Conservation (phyloP, 2,797 vertebrate genomes). For the Eulemur albifrons region DNA sequence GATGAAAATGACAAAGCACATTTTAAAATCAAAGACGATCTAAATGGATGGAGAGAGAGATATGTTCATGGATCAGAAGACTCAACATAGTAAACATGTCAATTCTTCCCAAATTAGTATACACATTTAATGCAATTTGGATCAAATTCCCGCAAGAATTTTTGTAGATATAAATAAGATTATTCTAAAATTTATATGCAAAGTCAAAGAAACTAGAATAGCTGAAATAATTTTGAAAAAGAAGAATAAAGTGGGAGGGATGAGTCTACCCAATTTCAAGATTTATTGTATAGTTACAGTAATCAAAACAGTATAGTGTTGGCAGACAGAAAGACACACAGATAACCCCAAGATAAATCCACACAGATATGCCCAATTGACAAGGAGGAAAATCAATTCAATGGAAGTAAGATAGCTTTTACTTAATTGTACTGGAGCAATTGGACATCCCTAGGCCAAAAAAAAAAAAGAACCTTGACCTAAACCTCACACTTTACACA, state of each 20-base stretch:
- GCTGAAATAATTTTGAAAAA: slow-evolving; percentile 37
- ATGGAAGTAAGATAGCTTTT: background rate
- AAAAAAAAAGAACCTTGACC: background rate
- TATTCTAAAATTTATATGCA: background rate
- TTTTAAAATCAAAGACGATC: background rate
- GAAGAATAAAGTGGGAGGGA: background rate
- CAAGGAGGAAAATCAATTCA: background rate
- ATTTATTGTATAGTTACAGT: background rate
- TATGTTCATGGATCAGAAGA: background rate
- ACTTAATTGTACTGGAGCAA: background rate
- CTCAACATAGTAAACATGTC: background rate
- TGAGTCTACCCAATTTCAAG: background rate
- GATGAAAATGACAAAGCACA: background rate
- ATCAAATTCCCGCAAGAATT: background rate
- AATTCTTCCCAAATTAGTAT: background rate
- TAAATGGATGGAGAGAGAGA: background rate
- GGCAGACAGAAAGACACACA: background rate
- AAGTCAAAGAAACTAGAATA: slow-evolving; percentile 15
- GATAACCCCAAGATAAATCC: background rate
- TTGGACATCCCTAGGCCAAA: background rate
- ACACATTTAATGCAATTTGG: background rate
- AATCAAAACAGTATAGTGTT: background rate
- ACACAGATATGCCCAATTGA: background rate
- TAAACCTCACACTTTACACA: background rate
- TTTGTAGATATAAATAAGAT: background rate